These are phyloP conservation scores for Petaurus breviceps DNA, from an alignment of 2,113 vertebrate genomes.

Conservation along the genomic window DNA sequence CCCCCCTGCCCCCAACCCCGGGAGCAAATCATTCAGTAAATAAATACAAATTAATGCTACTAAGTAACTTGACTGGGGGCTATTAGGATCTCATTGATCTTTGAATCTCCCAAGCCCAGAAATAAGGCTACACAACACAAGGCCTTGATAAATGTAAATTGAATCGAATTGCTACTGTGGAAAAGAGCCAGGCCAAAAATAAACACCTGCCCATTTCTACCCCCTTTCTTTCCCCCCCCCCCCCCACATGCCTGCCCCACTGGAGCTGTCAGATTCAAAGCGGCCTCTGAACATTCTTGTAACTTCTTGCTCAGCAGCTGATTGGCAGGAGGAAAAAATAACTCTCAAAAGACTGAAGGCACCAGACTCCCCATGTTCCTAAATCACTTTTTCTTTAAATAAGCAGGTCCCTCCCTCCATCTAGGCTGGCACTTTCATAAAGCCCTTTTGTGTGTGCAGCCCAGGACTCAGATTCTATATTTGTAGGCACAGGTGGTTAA, in stretches of 20 bases:
- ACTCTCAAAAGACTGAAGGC: not conserved
- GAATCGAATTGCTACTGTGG: not conserved
- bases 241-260: not conserved
- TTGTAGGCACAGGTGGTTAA: not conserved
- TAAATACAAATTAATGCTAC: not conserved
- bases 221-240: not conserved
- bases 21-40: not conserved
- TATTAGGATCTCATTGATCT: not conserved
- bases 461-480: not conserved
- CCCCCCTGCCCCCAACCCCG: not conserved
- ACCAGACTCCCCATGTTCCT: not conserved
- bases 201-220: not conserved
- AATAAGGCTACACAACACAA: not conserved
- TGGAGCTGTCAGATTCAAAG: not conserved
- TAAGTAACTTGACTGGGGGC: not conserved
- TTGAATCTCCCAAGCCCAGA: not conserved
- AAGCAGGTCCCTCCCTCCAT: constrained; percentile 8
- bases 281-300: not conserved
- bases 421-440: not conserved
- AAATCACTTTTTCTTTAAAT: not conserved
- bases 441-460: not conserved
- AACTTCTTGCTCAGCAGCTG: not conserved
- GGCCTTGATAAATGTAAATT: not conserved
- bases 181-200: not conserved
- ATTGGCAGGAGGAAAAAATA: not conserved